Conservation (phyloP, 2,888 invertebrate species). For the Netelia inedita region DNA sequence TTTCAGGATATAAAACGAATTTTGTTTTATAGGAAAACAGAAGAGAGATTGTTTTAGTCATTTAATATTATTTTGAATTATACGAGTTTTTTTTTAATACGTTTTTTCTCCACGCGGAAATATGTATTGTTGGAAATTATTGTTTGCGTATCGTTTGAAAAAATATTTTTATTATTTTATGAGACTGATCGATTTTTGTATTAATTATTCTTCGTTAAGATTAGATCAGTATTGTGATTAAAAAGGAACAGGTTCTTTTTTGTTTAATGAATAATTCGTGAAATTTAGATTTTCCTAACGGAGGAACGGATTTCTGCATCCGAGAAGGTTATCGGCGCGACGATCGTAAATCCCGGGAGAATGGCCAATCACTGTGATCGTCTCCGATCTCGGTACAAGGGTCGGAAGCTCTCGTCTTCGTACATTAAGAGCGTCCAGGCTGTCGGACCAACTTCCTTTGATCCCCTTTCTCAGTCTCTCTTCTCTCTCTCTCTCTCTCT, state of each 20-base stretch:
- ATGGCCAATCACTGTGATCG: conserved; percentile 30
- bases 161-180: no score
- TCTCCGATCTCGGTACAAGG: conserved; percentile 41
- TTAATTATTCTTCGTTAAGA: no score
- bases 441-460: conserved; percentile 62
- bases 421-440: conserved; percentile 34
- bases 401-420: conserved; percentile 50
- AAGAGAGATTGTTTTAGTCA: neutral
- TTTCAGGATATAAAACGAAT: no score
- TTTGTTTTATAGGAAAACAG: no score
- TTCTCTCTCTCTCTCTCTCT: neutral
- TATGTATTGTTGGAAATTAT: neutral
- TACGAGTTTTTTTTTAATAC: no score
- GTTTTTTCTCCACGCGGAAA: neutral
- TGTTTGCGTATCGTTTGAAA: neutral
- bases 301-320: neutral
- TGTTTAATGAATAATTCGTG: neutral
- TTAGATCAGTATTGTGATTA: no score
- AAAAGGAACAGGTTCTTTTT: no score
- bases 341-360: conserved; percentile 19
- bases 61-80: no score
- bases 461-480: conserved; percentile 56
- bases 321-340: neutral
- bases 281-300: conserved; percentile 3
- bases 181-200: no score